These are phyloP conservation scores for Ametastegia equiseti DNA, from an alignment of 2,888 invertebrate genomes.

Conservation along the genomic window DNA sequence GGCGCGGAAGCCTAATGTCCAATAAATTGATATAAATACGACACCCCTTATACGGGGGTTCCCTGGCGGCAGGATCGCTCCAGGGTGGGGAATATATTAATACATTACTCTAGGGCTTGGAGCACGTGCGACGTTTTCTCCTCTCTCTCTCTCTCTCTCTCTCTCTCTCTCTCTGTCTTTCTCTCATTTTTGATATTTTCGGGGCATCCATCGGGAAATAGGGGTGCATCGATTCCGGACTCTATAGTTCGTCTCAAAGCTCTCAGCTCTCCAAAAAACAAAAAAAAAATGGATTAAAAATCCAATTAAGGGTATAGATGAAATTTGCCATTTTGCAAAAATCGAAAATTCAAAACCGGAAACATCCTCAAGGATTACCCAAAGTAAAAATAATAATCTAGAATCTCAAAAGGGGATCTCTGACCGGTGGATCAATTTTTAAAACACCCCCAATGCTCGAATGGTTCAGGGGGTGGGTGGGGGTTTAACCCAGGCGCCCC, in stretches of 20 bases:
- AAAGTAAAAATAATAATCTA: neutral
- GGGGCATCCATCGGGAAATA: too few species aligned
- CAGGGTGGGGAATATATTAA: conserved; percentile 51
- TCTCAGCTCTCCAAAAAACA: neutral
- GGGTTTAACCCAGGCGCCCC: neutral
- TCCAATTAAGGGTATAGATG: neutral
- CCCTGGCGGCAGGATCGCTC: conserved; percentile 6
- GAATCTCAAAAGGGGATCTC: neutral
- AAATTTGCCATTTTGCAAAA: neutral
- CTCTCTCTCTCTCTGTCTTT: conserved; percentile 4
- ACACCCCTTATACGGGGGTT: conserved; percentile 47
- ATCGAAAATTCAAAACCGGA: neutral
- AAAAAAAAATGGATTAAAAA: neutral
- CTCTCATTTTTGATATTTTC: conserved; percentile 28
- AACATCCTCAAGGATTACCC: neutral
- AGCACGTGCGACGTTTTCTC: conserved; percentile 47
- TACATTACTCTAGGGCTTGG: conserved; percentile 49
- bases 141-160: neutral
- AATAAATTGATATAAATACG: conserved; percentile 53
- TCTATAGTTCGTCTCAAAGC: neutral
- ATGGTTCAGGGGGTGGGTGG: neutral
- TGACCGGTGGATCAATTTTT: conserved; percentile 25
- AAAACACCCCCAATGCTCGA: conserved; percentile 15
- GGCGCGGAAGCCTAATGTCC: conserved; percentile 50
- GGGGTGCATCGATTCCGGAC: conserved; percentile 19